Percentiles rank a stretch among this genome's conserved stretches.
Evolutionary conservation across 2,888 invertebrate species (phyloP).

Genomic region (Tachina lurida): DNA sequence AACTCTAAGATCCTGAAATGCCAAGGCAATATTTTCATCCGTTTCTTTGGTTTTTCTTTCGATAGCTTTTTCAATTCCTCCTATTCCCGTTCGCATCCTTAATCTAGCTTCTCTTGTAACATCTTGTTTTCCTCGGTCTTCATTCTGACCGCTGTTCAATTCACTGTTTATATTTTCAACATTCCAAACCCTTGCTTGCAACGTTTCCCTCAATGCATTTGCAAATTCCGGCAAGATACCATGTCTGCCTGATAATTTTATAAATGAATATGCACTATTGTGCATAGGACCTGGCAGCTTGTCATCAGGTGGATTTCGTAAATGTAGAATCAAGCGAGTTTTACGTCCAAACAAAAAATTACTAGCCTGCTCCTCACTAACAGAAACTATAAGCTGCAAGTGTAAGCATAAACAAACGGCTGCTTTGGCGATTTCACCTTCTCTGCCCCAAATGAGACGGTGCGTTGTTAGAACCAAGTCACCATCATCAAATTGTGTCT

Average conservation of each 20-base stretch:
- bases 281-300: conserved; percentile 90
- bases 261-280: conserved; percentile 87
- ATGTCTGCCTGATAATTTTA: conserved; percentile 94
- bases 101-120: conserved; percentile 80
- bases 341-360: conserved; percentile 92
- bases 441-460: conserved; percentile 91
- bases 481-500: conserved; percentile 93
- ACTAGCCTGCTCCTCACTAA: conserved; percentile 92
- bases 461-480: conserved; percentile 93
- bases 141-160: background rate
- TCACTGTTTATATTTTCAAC: conserved; percentile 73
- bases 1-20: conserved; percentile 97
- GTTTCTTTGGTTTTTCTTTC: conserved; percentile 95
- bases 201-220: conserved; percentile 86
- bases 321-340: conserved; percentile 90
- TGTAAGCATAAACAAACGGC: conserved; percentile 88
- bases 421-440: conserved; percentile 88
- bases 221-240: conserved; percentile 88
- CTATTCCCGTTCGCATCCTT: conserved; percentile 93
- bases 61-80: conserved; percentile 96
- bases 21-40: conserved; percentile 94
- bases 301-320: conserved; percentile 86
- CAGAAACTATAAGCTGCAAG: conserved; percentile 88
- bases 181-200: conserved; percentile 88
- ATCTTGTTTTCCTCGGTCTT: background rate